Percentiles rank a stretch among this genome's conserved stretches.
phyloP scores from a whole-genome alignment of 2,888 invertebrate genomes.

The Lepas anatifera region DNA sequence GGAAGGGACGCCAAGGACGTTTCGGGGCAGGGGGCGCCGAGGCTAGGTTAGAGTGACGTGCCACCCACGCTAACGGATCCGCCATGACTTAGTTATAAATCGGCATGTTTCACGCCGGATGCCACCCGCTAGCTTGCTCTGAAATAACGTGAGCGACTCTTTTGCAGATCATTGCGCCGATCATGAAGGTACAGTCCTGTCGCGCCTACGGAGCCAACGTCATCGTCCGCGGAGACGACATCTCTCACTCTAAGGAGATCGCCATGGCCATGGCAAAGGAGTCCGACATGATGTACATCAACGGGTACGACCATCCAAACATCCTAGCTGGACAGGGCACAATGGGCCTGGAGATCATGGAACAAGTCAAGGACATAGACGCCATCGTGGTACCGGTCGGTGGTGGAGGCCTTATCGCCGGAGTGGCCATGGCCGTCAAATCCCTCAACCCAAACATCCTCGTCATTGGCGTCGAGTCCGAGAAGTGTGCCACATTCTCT shows the following conservation, averaged over 20 bases:
- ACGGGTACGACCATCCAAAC: constrained; percentile 91
- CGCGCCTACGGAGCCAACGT: constrained; percentile 71
- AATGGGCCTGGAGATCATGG: constrained; percentile 79
- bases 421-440: constrained; percentile 78
- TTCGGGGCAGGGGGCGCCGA: too few relatives aligned
- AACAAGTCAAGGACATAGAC: constrained; percentile 76
- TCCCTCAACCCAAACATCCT: constrained; percentile 65
- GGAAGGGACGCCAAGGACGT: too few relatives aligned
- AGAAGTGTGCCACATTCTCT: constrained; percentile 76
- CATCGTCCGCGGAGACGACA: constrained; percentile 64
- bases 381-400: constrained; percentile 86
- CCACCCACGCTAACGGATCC: too few relatives aligned
- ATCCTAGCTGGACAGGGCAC: constrained; percentile 94
- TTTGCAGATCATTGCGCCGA: constrained; percentile 90
- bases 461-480: constrained; percentile 86
- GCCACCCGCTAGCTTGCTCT: too few relatives aligned
- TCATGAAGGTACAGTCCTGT: constrained; percentile 90
- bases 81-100: too few relatives aligned
- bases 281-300: constrained; percentile 62
- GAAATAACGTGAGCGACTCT: too few relatives aligned
- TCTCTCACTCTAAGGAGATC: constrained; percentile 68
- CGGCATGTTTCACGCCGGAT: too few relatives aligned
- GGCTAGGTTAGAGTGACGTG: too few relatives aligned
- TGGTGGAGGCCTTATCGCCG: constrained; percentile 86
- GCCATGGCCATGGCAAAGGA: constrained; percentile 65